Conservation (phyloP, 2,797 vertebrate species). For the Meriones psammophilus region DNA sequence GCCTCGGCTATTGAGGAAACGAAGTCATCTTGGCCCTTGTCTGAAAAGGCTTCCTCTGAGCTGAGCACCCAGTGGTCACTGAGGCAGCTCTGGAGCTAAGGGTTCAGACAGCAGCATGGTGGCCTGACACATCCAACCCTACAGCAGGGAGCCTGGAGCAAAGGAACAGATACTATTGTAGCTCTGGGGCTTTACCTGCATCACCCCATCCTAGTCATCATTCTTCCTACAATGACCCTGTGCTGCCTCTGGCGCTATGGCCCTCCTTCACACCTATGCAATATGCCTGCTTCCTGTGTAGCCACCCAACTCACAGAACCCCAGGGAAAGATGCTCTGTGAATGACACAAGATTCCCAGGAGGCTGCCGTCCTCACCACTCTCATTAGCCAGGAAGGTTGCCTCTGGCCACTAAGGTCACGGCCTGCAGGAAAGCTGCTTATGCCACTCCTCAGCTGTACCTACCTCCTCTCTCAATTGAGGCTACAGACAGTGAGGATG, state of each 20-base stretch:
- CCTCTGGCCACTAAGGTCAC: rapidly evolving
- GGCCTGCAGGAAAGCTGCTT: background rate
- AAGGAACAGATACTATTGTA: rapidly evolving
- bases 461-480: slow-evolving; percentile 59
- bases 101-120: background rate
- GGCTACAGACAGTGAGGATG: slow-evolving; percentile 71
- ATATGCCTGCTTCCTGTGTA: background rate
- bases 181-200: background rate
- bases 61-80: rapidly evolving
- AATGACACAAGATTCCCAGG: rapidly evolving
- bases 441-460: slow-evolving; percentile 40
- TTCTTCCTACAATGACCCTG: background rate
- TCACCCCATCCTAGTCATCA: rapidly evolving
- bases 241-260: background rate
- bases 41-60: background rate
- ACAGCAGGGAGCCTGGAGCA: rapidly evolving
- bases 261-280: rapidly evolving
- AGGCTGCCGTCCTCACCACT: background rate
- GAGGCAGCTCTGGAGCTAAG: rapidly evolving
- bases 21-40: background rate
- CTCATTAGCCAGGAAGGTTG: rapidly evolving
- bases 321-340: background rate
- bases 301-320: background rate
- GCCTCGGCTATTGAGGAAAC: background rate
- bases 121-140: background rate